Evolutionary conservation across 2,888 invertebrate species (phyloP), one percentile per base, ranked within the genome.

Genomic region (Coenonympha arcania): DNA sequence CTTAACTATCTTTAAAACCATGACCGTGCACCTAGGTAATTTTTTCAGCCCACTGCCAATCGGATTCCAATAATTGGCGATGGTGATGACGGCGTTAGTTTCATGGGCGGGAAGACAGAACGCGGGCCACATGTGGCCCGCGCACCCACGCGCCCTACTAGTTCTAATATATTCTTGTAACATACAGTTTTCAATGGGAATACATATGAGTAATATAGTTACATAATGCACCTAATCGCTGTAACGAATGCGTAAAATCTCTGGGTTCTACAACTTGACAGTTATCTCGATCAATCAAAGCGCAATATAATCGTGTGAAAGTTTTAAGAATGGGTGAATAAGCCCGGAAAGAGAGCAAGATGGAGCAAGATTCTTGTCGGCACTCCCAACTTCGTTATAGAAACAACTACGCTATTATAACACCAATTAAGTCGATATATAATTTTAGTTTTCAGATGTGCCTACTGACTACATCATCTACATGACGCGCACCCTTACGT

Each of bases 311-410:
- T 76, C 76, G 79, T 80, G 78, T 71, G 79, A 80, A 77, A 72
- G 62, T 63, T 62, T 58, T 62, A 68, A 73, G 73, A 79, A 75
- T 76, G 65, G 69, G 60, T 58, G n/a, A n/a, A n/a, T n/a, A n/a
- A n/a, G 61, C 66, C 71, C 76, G 77, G 79, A 80, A 80, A 71
- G 76, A 80, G 78, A 78, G 79, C 61, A 57, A 73, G 70, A 69
- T 71, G 80, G 78, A 78, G 79, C 61, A 57, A 73, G 70, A 69
- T 71, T 60, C 56, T 56, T 57, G 58, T 60, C 57, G 42, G 41
- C 28, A 16, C 31, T 19, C 30, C 20, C 13, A 20, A 42, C 49
- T 45, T 9, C 13, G 18, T 26, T 30, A 16, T 42, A 40, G 30
- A 53, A 51, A 45, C 49, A 45, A 24, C 37, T 48, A 42, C 41